Percentiles rank a stretch among this genome's conserved stretches.
Evolutionary conservation across 2,888 invertebrate species (phyloP).

Genomic region (Agrochola macilenta): DNA sequence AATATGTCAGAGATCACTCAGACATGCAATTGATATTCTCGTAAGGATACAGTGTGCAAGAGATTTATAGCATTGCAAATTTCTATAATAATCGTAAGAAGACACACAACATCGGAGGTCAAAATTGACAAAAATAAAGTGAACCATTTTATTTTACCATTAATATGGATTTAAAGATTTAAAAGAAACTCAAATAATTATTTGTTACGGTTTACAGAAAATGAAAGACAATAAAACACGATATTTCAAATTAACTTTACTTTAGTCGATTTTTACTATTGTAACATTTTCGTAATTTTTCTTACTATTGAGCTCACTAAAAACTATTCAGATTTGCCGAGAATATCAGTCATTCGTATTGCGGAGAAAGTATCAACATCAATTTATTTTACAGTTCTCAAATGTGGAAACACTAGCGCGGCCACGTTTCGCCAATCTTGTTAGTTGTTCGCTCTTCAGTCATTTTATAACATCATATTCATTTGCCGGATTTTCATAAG

Average conservation of each 20-base stretch:
- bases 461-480: slow-evolving; percentile 76
- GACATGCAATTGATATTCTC: not conserved
- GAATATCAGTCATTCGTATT: slow-evolving; percentile 50
- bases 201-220: not conserved
- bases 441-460: slow-evolving; percentile 80
- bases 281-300: not conserved
- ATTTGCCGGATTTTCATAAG: slow-evolving; percentile 73
- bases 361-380: slow-evolving; percentile 65
- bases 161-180: too few species aligned
- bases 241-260: not conserved
- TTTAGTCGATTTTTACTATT: slow-evolving; percentile 49
- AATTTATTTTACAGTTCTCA: slow-evolving; percentile 68
- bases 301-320: slow-evolving; percentile 1
- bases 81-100: not conserved
- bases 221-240: not conserved
- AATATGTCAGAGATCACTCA: not conserved
- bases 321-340: slow-evolving; percentile 36
- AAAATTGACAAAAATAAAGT: not conserved
- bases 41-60: not conserved
- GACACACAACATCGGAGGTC: not conserved
- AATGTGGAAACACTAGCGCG: slow-evolving; percentile 81
- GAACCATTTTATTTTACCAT: not conserved
- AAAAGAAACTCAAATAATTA: not conserved
- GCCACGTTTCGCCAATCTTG: slow-evolving; percentile 88
- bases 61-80: not conserved